Evolutionary conservation across 2,797 vertebrate genomes (phyloP), one percentile per base, ranked within the genome.

Genomic region (Semaprochilodus insignis): DNA sequence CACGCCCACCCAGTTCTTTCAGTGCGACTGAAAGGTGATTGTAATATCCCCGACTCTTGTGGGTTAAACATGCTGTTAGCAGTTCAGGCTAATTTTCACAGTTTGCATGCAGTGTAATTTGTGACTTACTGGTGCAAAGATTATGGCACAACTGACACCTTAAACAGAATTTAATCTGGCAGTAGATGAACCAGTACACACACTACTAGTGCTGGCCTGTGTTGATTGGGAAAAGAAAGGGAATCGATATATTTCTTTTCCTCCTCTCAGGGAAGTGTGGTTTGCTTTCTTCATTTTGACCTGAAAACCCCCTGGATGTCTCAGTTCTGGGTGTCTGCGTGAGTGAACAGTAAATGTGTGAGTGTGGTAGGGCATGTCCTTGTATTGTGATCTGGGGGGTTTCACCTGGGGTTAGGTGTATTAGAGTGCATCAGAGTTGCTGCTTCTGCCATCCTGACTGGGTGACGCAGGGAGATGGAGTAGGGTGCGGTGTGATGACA

Each of bases 401-500:
- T 6, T 40, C 73, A 59, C 54, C 54, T 36, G 54, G 19, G 31
- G 23, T 60, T 40, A n/a, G 10, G 34, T 31, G 31, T 75, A 60
- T 74, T 74, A 74, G 19, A 60, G 54, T 60, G 73, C 73, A 60
- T n/a, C 55, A 65, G 60, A 65, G 78, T 69, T 54, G 44, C 63
- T 78, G 57, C 48, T 34, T 71, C 34, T 82, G 23, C 60, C 34
- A 60, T 85, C 27, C 60, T 69, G 60, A 21, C 72, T 81, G 19
- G 25, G 75, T 62, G 69, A 77, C 17, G 25, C 66, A 27, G 51
- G 55, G 76, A 77, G 73, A 71, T 75, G 73, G 31, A 82, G 44
- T 69, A 31, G 40, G 25, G 59, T 66, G n/a, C 36, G 74, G 51
- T 51, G 40, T 57, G 62, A 76, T 73, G 77, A 77, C 73, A 40